Percentiles rank a stretch among this genome's conserved stretches.
phyloP scores from a whole-genome alignment of 1,140 invertebrate genomes.

The Colletes gigas region DNA sequence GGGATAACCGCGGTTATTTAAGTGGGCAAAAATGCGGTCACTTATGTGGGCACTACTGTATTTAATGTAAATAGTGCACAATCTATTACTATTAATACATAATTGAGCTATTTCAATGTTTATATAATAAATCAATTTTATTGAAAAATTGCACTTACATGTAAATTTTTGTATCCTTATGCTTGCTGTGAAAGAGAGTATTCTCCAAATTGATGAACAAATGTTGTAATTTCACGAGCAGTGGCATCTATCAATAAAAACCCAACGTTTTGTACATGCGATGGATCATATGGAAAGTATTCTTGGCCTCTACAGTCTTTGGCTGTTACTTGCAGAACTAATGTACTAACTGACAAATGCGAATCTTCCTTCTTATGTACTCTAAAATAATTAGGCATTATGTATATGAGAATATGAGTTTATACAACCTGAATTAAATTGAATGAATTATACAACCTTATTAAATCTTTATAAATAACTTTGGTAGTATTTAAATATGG shows the following conservation, averaged over 20 bases:
- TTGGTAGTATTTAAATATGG: constrained; percentile 83
- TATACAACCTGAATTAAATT: background rate
- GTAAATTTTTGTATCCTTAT: background rate
- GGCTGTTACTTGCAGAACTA: constrained; percentile 76
- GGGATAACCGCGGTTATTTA: too few species aligned
- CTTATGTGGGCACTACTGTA: background rate
- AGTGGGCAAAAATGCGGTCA: background rate
- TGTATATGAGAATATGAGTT: constrained; percentile 4
- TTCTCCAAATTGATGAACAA: constrained; percentile 74
- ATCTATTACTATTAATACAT: background rate
- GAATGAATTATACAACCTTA: constrained; percentile 78
- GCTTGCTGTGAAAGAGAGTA: constrained; percentile 24
- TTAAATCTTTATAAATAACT: constrained; percentile 84
- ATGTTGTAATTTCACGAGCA: constrained; percentile 70
- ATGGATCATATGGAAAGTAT: constrained; percentile 73
- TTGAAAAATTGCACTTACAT: background rate
- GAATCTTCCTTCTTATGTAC: constrained; percentile 71
- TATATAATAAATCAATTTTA: constrained; percentile 11
- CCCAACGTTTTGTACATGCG: constrained; percentile 78
- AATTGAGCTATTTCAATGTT: constrained; percentile 6
- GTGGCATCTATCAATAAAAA: constrained; percentile 77
- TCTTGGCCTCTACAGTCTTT: constrained; percentile 67
- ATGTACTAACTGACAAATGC: constrained; percentile 73
- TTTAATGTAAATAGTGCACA: constrained; percentile 37
- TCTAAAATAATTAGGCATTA: constrained; percentile 61